phyloP scores from a whole-genome alignment of 2,888 invertebrate species.

The Harmothoe impar region DNA sequence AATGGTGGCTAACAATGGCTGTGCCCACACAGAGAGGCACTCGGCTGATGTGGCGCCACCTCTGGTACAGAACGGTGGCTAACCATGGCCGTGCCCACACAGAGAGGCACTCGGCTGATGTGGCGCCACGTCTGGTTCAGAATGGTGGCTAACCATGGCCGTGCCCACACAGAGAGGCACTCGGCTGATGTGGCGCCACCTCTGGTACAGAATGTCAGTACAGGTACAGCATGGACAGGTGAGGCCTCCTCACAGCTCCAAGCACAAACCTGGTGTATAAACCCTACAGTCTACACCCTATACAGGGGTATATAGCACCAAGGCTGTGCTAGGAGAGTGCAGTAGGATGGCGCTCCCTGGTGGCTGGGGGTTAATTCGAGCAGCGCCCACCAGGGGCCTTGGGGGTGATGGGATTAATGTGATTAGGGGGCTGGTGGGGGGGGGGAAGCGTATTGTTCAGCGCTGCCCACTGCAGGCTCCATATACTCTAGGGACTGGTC shows the following conservation, averaged over 20 bases:
- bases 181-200: too few relatives aligned
- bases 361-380: neutral
- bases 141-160: too few relatives aligned
- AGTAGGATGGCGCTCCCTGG: neutral
- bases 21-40: too few relatives aligned
- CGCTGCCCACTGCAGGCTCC: neutral
- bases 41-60: too few relatives aligned
- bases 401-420: neutral
- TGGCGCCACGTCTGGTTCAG: too few relatives aligned
- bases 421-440: neutral
- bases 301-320: neutral
- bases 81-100: too few relatives aligned
- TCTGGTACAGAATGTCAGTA: too few relatives aligned
- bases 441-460: constrained; percentile 34
- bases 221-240: neutral
- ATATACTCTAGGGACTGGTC: too few relatives aligned
- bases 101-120: too few relatives aligned
- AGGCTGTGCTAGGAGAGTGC: neutral
- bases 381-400: constrained; percentile 32
- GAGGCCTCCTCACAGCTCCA: neutral
- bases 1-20: too few relatives aligned
- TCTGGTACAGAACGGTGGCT: too few relatives aligned
- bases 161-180: too few relatives aligned
- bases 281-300: neutral
- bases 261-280: neutral